Evolutionary conservation across 2,888 invertebrate genomes (phyloP).

Genomic region (Sarcophaga variegata): DNA sequence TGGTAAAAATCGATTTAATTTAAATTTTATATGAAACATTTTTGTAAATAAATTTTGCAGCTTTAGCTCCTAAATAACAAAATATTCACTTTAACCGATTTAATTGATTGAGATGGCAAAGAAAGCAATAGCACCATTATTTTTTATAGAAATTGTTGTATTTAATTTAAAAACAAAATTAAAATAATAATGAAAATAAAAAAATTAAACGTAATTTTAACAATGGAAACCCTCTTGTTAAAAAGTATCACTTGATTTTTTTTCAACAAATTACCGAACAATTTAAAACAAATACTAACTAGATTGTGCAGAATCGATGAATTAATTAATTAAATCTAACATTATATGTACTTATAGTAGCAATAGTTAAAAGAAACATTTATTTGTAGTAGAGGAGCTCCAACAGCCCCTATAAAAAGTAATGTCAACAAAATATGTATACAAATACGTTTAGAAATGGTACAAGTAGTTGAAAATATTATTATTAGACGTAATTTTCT

Average conservation of each 20-base stretch:
- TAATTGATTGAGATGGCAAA: neutral
- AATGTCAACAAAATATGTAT: too few relatives aligned
- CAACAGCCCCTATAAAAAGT: too few relatives aligned
- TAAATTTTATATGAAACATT: too few relatives aligned
- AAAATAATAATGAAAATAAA: constrained; percentile 16
- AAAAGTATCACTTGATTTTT: constrained; percentile 48
- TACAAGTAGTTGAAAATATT: constrained; percentile 40
- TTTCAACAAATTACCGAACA: constrained; percentile 22
- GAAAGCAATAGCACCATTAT: constrained; percentile 53
- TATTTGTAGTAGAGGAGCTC: neutral
- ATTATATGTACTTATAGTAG: constrained; percentile 5
- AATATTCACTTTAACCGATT: neutral
- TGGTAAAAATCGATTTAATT: constrained; percentile 13
- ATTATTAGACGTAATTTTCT: constrained; percentile 31
- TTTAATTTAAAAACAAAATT: constrained; percentile 15
- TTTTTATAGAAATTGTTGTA: constrained; percentile 69
- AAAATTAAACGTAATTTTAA: constrained; percentile 4
- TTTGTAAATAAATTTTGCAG: constrained; percentile 27
- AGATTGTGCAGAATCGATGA: constrained; percentile 70
- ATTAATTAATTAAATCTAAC: constrained; percentile 53
- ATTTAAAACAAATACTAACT: constrained; percentile 20
- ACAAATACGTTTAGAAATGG: neutral
- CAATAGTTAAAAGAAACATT: neutral
- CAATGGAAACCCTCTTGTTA: constrained; percentile 20
- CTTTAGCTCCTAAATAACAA: constrained; percentile 23